These are phyloP conservation scores for Subanguina moxae DNA, from an alignment of 1,140 invertebrate species.

Conservation along the genomic window DNA sequence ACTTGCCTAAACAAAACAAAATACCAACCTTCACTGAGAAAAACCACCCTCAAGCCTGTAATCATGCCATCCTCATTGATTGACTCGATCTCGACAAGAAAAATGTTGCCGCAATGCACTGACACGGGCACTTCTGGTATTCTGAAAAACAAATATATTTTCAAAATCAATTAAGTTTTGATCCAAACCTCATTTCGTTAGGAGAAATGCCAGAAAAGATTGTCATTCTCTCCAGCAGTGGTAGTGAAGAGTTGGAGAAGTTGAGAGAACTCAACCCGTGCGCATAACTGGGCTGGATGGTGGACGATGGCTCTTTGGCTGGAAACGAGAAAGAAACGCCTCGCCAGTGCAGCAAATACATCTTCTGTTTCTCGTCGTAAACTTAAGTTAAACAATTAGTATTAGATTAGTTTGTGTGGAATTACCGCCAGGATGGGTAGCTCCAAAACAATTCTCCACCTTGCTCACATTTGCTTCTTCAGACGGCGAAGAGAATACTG, in stretches of 20 bases:
- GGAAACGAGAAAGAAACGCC: conserved; percentile 57
- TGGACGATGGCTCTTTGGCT: conserved; percentile 46
- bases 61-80: conserved; percentile 44
- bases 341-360: conserved; percentile 55
- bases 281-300: conserved; percentile 50
- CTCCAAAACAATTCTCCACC: conserved; percentile 55
- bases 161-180: conserved; percentile 1
- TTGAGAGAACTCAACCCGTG: conserved; percentile 52
- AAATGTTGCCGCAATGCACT: conserved; percentile 47
- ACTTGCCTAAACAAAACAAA: no score
- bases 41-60: conserved; percentile 42
- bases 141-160: conserved; percentile 24
- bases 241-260: conserved; percentile 46
- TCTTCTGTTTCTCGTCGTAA: conserved; percentile 56
- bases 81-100: conserved; percentile 22
- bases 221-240: conserved; percentile 50
- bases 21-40: conserved; percentile 39
- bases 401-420: conserved; percentile 5
- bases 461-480: conserved; percentile 44
- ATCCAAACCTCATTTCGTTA: conserved; percentile 33
- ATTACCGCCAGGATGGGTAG: conserved; percentile 55
- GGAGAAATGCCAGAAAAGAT: conserved; percentile 50
- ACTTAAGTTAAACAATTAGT: conserved; percentile 27
- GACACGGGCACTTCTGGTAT: conserved; percentile 46
- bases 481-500: conserved; percentile 48